These are phyloP conservation scores for Cyrtodaria siliqua DNA, from an alignment of 2,888 invertebrate genomes.

Conservation along the genomic window DNA sequence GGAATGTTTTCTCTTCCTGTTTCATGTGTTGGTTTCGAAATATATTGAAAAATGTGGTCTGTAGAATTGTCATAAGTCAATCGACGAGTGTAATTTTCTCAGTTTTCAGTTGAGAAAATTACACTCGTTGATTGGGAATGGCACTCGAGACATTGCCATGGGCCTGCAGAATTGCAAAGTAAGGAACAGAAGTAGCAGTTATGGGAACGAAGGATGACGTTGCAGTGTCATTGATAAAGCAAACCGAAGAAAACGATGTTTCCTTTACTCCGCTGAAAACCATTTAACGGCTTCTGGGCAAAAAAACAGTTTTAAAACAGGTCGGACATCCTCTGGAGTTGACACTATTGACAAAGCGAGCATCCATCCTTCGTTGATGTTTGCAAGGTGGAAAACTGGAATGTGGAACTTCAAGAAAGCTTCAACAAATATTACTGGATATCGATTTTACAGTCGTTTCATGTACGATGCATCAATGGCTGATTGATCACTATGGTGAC, in stretches of 20 bases:
- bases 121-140: too few species aligned
- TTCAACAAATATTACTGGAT: constrained; percentile 48
- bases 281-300: constrained; percentile 68
- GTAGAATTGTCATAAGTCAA: constrained; percentile 76
- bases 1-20: too few species aligned
- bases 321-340: constrained; percentile 70
- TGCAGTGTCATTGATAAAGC: constrained; percentile 61
- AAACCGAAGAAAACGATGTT: constrained; percentile 47
- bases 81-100: constrained; percentile 71
- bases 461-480: constrained; percentile 75
- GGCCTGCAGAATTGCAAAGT: constrained; percentile 76
- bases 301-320: constrained; percentile 56
- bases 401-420: constrained; percentile 69
- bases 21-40: too few species aligned
- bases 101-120: constrained; percentile 62
- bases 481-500: constrained; percentile 62
- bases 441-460: constrained; percentile 69
- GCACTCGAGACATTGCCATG: constrained; percentile 75
- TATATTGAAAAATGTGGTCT: constrained; percentile 73
- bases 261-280: constrained; percentile 53
- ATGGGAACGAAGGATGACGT: constrained; percentile 71
- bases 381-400: constrained; percentile 75
- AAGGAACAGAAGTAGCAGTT: constrained; percentile 67
- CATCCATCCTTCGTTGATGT: constrained; percentile 76
- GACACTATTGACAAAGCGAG: constrained; percentile 72